Base-by-base conservation (phyloP, 2,888 invertebrate genomes). In the Antitype chi region DNA sequence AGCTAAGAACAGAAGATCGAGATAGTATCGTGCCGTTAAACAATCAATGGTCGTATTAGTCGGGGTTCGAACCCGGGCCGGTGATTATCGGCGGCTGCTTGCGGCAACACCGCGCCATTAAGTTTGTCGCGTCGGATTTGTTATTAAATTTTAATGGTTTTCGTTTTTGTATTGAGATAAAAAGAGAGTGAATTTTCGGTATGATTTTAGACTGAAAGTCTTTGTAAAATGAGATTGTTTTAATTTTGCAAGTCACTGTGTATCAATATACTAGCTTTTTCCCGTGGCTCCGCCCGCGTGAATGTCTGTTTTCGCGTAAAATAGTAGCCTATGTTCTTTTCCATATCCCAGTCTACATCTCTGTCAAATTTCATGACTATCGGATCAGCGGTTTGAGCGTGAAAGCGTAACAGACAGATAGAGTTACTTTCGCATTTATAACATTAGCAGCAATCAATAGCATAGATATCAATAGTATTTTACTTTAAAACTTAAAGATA, bases 21-120 rank as follows among this genome's bases (percentile, higher is more conserved):
- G 82, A 83, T 88, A 80, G 64, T 73, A 84, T 86, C 88, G 85
- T 60, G 23, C 78, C 87, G 59, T 87, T 86, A 77, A 85, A 82
- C 85, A 83, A 86, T 88, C 82, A 89, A 80, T 87, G 82, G 76
- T 73, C 75, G 85, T 89, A 85, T 88, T 86, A 88, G 82, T 76
- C 81, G 74, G 79, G 88, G 89, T 87, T 90, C 89, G 89, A 90
- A 85, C 87, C 70, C 62, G 64, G 62, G 38, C 81, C 84, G 83
- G 87, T 88, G 89, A 89, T 90, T 89, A 89, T 83, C 77, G 85
- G 68, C 69, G 83, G 82, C 82, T 84, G 86, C 80, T 81, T 85
- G 89, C 71, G 81, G 79, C 80, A 23, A 81, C 74, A 81, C 52
- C 72, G 68, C 63, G 68, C 63, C 53, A 81, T 76, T 78, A 78